phyloP scores from a whole-genome alignment of 1,140 invertebrate genomes.

The Reticulitermes speratus region DNA sequence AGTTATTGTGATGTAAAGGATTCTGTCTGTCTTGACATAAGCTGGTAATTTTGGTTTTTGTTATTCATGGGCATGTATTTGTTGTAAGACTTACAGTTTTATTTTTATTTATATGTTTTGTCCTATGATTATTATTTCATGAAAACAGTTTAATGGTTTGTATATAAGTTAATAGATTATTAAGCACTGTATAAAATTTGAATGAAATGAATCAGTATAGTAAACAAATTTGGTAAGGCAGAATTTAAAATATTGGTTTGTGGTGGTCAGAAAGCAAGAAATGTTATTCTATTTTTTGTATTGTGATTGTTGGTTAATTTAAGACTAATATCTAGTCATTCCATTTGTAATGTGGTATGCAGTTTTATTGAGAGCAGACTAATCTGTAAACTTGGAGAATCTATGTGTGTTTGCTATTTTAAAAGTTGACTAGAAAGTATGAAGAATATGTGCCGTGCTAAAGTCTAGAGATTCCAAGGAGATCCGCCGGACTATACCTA shows the following conservation, averaged over 20 bases:
- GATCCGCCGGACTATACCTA: too few relatives aligned
- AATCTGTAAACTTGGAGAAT: not conserved
- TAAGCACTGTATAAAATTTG: not conserved
- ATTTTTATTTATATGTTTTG: too few relatives aligned
- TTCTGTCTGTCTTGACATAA: too few relatives aligned
- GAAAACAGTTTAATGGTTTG: too few relatives aligned
- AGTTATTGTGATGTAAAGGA: too few relatives aligned
- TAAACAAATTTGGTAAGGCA: not conserved
- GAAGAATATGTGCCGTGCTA: too few relatives aligned
- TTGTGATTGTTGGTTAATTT: not conserved
- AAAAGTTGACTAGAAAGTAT: not conserved
- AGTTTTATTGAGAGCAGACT: not conserved
- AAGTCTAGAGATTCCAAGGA: too few relatives aligned
- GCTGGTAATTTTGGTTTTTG: too few relatives aligned
- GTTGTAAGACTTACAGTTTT: too few relatives aligned
- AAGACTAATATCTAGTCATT: slow-evolving; percentile 13
- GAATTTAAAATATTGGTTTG: not conserved
- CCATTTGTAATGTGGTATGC: not conserved
- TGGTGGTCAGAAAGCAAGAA: not conserved
- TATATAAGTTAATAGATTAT: not conserved
- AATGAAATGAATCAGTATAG: not conserved
- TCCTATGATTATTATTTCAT: too few relatives aligned
- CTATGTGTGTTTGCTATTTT: not conserved
- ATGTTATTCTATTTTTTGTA: not conserved
- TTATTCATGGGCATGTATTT: too few relatives aligned